Base-by-base conservation (phyloP, 2,113 vertebrate species). In the Saimiri boliviensis region DNA sequence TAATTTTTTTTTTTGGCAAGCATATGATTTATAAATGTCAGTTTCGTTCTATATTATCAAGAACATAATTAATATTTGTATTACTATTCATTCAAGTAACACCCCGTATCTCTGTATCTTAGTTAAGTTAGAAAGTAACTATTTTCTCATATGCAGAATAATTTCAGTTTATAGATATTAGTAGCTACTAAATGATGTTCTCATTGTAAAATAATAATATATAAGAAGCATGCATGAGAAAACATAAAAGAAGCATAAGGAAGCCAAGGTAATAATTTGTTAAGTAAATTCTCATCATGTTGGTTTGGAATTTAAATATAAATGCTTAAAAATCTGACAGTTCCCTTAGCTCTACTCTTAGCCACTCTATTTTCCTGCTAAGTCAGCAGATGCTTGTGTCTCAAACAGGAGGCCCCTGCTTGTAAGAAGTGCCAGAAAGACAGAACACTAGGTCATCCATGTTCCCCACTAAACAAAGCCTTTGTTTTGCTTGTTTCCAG, bases 61-160 rank as follows among this genome's bases (percentile, higher is more conserved):
- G 32, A 77, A 58, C 11, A 95, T 60, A 89, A 77, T 97, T 96
- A 79, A 92, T 88, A 87, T 94, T 94, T 81, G 90, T 93, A 97
- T 93, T 95, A 96, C 89, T 90, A 95, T 73, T 93, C 49, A 77
- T 27, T 84, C 37, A 90, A 76, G 27, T 89, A 81, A 52, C 16
- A 95, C 25, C 6, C 14, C 79, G 10, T 81, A 42, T 56, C 32
- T 8, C 11, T 89, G 27, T 76, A 42, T 56, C 40, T 89, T 63
- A 66, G 40, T 70, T 60, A 89, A 84, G 6, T 86, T 92, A 88
- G 74, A 12, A 76, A 89, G 14, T 86, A 85, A 91, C 19, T 54
- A 92, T 20, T 92, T 92, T 94, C 16, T 93, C 23, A 93, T 6
- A 32, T 94, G 12, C 32, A 90, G 30, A 86, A 91, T 83, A 93